phyloP scores from a whole-genome alignment of 2,113 vertebrate species.

The Corythoichthys intestinalis region DNA sequence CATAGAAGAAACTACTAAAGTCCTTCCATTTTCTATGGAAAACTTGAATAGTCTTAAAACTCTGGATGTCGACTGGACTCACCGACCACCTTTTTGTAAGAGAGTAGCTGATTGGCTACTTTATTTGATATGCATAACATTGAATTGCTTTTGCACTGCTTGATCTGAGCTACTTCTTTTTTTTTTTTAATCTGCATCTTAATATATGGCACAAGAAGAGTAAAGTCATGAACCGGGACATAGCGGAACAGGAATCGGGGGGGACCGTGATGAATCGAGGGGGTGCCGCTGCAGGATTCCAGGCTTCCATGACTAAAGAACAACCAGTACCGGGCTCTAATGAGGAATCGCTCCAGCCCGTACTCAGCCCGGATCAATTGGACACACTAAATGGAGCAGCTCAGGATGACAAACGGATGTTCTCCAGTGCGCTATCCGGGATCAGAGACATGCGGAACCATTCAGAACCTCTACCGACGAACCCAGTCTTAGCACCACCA shows the following conservation, averaged over 20 bases:
- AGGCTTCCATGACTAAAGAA: slow-evolving; percentile 75
- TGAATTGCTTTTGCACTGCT: slow-evolving; percentile 8
- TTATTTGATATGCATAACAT: slow-evolving; percentile 6
- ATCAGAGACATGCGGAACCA: slow-evolving; percentile 75
- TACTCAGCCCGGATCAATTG: slow-evolving; percentile 68
- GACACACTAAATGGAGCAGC: slow-evolving; percentile 63
- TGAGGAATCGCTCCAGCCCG: slow-evolving; percentile 60
- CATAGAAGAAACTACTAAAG: slow-evolving; percentile 1
- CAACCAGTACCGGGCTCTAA: slow-evolving; percentile 51
- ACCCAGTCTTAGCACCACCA: slow-evolving; percentile 46
- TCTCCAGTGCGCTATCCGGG: slow-evolving; percentile 62
- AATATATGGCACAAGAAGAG: slow-evolving; percentile 47
- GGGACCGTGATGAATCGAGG: slow-evolving; percentile 53
- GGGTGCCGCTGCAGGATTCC: neutral
- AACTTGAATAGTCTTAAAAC: slow-evolving; percentile 18
- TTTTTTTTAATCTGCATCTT: slow-evolving; percentile 26
- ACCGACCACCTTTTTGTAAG: neutral
- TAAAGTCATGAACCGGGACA: slow-evolving; percentile 79
- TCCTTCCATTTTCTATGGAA: slow-evolving; percentile 18
- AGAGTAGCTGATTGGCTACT: neutral
- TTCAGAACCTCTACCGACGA: slow-evolving; percentile 70
- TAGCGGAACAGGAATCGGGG: slow-evolving; percentile 50
- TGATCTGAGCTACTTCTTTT: neutral
- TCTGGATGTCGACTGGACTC: slow-evolving; percentile 31
- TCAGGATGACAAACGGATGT: slow-evolving; percentile 73